Percentiles rank a stretch among this genome's conserved stretches.
phyloP scores from a whole-genome alignment of 2,113 vertebrate species.

The Paralichthys olivaceus region DNA sequence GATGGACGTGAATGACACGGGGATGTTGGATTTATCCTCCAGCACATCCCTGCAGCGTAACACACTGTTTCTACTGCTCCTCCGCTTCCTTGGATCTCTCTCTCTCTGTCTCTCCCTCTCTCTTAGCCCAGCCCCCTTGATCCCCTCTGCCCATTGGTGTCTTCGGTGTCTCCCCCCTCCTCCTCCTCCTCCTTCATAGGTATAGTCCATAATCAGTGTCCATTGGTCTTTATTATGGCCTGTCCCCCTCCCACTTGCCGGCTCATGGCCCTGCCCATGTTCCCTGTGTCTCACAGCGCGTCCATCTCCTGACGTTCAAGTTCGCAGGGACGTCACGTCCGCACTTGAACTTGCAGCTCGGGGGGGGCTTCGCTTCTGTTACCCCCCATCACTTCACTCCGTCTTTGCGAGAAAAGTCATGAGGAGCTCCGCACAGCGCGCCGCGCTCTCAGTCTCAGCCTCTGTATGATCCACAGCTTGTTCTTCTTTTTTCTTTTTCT shows the following conservation, averaged over 20 bases:
- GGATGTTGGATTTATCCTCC: constrained; percentile 6
- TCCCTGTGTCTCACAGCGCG: constrained; percentile 92
- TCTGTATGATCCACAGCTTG: constrained; percentile 93
- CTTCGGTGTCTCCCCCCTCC: constrained; percentile 71
- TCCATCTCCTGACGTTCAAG: constrained; percentile 99
- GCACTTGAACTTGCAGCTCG: constrained; percentile 99
- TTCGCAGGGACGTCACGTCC: constrained; percentile 99
- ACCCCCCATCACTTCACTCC: constrained; percentile 64
- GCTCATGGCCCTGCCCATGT: constrained; percentile 91
- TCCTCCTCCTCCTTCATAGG: constrained; percentile 79
- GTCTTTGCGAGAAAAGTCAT: constrained; percentile 86
- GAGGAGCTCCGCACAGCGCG: constrained; percentile 93
- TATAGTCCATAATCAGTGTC: constrained; percentile 93
- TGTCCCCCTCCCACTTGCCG: constrained; percentile 83
- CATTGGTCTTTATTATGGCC: constrained; percentile 91
- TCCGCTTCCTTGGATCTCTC: constrained; percentile 27
- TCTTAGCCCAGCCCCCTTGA: constrained; percentile 80
- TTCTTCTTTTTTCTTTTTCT: constrained; percentile 22
- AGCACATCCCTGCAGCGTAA: neutral
- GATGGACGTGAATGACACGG: constrained; percentile 20
- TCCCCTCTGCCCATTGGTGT: constrained; percentile 84
- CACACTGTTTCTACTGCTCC: constrained; percentile 4
- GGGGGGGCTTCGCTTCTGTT: constrained; percentile 86
- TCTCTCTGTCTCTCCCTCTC: constrained; percentile 39
- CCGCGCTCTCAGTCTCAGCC: constrained; percentile 87